Evolutionary conservation across 2,113 vertebrate genomes (phyloP).

Genomic region (Tympanuchus pallidicinctus): DNA sequence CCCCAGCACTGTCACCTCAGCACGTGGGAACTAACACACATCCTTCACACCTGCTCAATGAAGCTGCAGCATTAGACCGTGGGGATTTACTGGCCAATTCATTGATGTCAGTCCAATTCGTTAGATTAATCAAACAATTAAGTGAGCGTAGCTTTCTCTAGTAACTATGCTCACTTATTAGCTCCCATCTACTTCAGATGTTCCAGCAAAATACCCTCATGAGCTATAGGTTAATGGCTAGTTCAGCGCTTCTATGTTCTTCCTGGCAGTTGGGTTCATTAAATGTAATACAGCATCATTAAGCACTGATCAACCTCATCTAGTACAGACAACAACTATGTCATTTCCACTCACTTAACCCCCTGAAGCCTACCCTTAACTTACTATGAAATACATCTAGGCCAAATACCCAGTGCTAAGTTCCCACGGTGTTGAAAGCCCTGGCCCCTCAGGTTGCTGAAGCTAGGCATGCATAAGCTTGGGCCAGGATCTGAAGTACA

Average conservation of each 20-base stretch:
- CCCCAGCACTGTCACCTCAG: neutral
- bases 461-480: accelerated
- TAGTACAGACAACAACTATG: neutral
- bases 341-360: neutral
- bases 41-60: neutral
- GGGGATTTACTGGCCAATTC: neutral
- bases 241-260: neutral
- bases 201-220: neutral
- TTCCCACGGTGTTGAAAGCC: neutral
- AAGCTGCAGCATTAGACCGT: too few relatives aligned
- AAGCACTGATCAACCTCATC: neutral
- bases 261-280: neutral
- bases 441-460: neutral
- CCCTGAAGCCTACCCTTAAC: neutral
- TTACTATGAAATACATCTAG: neutral
- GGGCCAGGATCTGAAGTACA: neutral
- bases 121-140: neutral
- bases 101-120: neutral
- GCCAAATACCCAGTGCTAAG: neutral
- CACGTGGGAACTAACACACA: neutral
- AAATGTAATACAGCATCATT: neutral
- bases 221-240: neutral
- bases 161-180: neutral
- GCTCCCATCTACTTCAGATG: neutral
- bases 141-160: neutral